These are phyloP conservation scores for Phyllostomus discolor DNA, from an alignment of 2,113 vertebrate species.

Conservation along the genomic window DNA sequence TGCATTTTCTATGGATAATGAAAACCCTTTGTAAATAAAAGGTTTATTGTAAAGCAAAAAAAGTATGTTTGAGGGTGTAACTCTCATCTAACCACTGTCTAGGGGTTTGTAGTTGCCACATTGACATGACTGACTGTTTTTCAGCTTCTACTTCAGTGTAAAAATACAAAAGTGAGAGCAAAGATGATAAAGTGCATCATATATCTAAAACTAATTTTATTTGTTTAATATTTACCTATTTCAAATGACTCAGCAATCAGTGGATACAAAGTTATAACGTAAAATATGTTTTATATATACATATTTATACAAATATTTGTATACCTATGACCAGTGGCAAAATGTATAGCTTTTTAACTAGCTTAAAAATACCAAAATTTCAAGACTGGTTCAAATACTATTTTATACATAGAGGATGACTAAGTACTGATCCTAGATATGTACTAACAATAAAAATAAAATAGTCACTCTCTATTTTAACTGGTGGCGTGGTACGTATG, in stretches of 20 bases:
- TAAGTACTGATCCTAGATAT: neutral
- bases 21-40: constrained; percentile 52
- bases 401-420: neutral
- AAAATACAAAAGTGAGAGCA: neutral
- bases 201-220: neutral
- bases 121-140: neutral
- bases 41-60: neutral
- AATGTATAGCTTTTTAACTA: neutral
- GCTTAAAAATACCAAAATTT: neutral
- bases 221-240: neutral
- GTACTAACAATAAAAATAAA: neutral
- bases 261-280: neutral
- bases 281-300: neutral
- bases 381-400: neutral
- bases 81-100: neutral
- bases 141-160: neutral
- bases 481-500: neutral
- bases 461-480: neutral
- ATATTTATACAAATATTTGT: neutral
- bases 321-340: neutral
- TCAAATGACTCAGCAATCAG: neutral
- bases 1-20: constrained; percentile 50
- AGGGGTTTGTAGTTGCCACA: neutral
- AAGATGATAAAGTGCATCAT: neutral
- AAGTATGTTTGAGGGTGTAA: neutral